These are phyloP conservation scores for Bombus waltoni DNA, from an alignment of 1,140 invertebrate species.

Conservation along the genomic window DNA sequence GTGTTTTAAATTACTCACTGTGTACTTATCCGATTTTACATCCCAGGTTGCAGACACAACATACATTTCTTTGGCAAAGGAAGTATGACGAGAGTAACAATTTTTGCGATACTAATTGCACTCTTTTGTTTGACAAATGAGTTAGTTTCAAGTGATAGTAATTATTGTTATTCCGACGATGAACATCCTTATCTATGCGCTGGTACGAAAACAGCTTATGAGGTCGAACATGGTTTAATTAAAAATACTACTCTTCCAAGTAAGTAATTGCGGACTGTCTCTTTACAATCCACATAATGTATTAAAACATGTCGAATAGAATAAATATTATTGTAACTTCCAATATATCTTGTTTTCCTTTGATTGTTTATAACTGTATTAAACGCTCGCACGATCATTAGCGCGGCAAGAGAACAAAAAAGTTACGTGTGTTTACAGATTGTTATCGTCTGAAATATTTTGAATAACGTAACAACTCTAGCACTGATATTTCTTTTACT, in stretches of 20 bases:
- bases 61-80: neutral
- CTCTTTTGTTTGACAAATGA: neutral
- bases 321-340: neutral
- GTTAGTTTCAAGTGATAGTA: slow-evolving; percentile 10
- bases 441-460: no score
- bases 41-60: neutral
- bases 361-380: neutral
- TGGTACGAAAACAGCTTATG: slow-evolving; percentile 80
- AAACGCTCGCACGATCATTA: neutral
- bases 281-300: neutral
- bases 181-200: slow-evolving; percentile 78
- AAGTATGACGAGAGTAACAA: slow-evolving; percentile 11
- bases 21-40: neutral
- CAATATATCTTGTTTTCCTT: neutral
- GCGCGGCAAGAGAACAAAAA: no score
- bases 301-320: neutral
- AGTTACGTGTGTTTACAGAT: no score
- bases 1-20: neutral
- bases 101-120: slow-evolving; percentile 1
- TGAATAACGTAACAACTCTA: neutral
- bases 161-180: slow-evolving; percentile 78
- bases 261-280: slow-evolving; percentile 60
- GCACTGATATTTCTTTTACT: neutral
- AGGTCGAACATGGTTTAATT: slow-evolving; percentile 72
- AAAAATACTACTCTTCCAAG: slow-evolving; percentile 72